Evolutionary conservation across 2,113 vertebrate genomes (phyloP).

Genomic region (Heloderma charlesbogerti): DNA sequence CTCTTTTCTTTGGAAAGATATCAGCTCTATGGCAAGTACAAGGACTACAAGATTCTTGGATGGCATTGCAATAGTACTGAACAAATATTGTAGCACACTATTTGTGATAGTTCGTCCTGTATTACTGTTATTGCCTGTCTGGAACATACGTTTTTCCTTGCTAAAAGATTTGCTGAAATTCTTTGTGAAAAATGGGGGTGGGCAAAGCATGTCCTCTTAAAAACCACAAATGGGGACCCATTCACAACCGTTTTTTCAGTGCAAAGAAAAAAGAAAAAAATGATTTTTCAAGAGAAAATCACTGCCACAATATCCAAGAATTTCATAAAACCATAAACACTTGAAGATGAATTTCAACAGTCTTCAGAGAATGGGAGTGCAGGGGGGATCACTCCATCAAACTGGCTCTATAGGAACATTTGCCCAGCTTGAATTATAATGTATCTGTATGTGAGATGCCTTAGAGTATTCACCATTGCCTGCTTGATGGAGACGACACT

Average conservation of each 20-base stretch:
- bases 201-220: neutral
- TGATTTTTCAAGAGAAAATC: neutral
- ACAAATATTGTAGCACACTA: neutral
- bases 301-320: neutral
- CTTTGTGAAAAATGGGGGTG: neutral
- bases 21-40: neutral
- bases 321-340: neutral
- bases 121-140: neutral
- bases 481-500: neutral
- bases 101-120: neutral
- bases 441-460: neutral
- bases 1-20: neutral
- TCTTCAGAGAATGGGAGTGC: neutral
- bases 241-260: neutral
- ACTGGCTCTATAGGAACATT: neutral
- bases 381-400: neutral
- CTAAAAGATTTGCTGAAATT: neutral
- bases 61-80: neutral
- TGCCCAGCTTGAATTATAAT: slow-evolving; percentile 5
- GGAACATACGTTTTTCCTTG: neutral
- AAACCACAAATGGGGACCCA: neutral
- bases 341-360: neutral
- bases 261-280: neutral
- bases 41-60: neutral
- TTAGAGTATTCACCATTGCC: neutral